phyloP scores from a whole-genome alignment of 1,140 invertebrate species.

The Ceratina calcarata region DNA sequence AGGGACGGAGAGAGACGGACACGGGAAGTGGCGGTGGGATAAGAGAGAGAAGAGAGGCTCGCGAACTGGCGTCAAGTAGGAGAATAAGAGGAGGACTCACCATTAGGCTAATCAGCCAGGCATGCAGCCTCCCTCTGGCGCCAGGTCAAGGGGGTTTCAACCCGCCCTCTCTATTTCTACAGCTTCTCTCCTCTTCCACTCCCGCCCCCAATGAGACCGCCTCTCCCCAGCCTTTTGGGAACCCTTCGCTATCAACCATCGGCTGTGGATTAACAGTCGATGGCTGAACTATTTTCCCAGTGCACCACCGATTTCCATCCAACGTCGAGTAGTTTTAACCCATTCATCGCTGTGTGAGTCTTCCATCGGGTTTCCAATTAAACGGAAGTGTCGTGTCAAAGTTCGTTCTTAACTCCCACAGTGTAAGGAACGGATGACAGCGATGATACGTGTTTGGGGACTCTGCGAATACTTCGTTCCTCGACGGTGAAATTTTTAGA shows the following conservation, averaged over 20 bases:
- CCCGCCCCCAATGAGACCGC: conserved; percentile 17
- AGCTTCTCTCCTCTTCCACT: conserved; percentile 52
- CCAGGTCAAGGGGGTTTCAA: conserved; percentile 74
- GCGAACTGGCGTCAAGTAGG: conserved; percentile 75
- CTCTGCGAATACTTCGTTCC: background rate
- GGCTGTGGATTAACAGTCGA: conserved; percentile 32
- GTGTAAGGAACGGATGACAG: too few relatives aligned
- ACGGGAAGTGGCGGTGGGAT: conserved; percentile 19
- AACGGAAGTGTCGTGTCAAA: too few relatives aligned
- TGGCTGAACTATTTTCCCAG: background rate
- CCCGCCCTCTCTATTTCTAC: conserved; percentile 65
- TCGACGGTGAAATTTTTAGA: too few relatives aligned
- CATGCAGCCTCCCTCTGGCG: conserved; percentile 69
- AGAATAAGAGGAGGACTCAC: conserved; percentile 75
- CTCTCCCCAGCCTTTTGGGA: conserved; percentile 10
- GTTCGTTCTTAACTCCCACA: too few relatives aligned
- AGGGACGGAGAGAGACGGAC: background rate
- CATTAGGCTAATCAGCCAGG: conserved; percentile 79
- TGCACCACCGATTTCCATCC: background rate
- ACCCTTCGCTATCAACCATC: conserved; percentile 25
- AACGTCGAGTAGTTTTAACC: background rate
- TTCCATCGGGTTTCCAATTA: too few relatives aligned
- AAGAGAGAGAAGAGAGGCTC: conserved; percentile 48
- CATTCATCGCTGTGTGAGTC: too few relatives aligned
- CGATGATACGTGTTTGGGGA: background rate